Conservation (phyloP, 2,888 invertebrate species). For the Ormia ochracea region DNA sequence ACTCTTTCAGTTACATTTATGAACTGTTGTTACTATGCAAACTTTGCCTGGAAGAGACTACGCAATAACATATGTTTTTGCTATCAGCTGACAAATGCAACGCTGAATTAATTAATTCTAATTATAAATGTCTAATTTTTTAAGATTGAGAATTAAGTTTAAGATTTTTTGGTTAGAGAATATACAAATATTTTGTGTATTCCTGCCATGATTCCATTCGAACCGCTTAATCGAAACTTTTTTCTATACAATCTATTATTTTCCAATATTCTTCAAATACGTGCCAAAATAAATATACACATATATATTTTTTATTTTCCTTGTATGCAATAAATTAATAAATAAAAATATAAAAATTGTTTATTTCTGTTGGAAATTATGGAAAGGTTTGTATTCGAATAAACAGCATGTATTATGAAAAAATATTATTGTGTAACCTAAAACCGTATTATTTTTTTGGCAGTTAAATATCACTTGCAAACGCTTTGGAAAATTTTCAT, state of each 20-base stretch:
- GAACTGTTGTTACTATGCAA: too few relatives aligned
- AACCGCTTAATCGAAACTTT: background rate
- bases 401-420: too few relatives aligned
- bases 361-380: background rate
- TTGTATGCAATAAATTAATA: slow-evolving; percentile 45
- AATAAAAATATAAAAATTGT: background rate
- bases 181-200: background rate
- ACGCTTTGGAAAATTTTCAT: too few relatives aligned
- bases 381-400: background rate
- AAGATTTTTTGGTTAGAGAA: background rate
- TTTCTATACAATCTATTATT: background rate
- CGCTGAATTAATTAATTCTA: background rate
- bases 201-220: background rate
- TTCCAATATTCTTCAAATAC: slow-evolving; percentile 47
- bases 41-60: too few relatives aligned
- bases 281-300: slow-evolving; percentile 61
- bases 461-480: too few relatives aligned
- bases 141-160: background rate
- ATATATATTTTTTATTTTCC: slow-evolving; percentile 41
- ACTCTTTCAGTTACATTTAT: too few relatives aligned
- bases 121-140: background rate
- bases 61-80: too few relatives aligned
- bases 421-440: too few relatives aligned
- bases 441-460: too few relatives aligned
- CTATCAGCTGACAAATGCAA: too few relatives aligned